Evolutionary conservation across 2,888 invertebrate genomes (phyloP), one percentile per base, ranked within the genome.

Genomic region (Eubasilissa splendida): DNA sequence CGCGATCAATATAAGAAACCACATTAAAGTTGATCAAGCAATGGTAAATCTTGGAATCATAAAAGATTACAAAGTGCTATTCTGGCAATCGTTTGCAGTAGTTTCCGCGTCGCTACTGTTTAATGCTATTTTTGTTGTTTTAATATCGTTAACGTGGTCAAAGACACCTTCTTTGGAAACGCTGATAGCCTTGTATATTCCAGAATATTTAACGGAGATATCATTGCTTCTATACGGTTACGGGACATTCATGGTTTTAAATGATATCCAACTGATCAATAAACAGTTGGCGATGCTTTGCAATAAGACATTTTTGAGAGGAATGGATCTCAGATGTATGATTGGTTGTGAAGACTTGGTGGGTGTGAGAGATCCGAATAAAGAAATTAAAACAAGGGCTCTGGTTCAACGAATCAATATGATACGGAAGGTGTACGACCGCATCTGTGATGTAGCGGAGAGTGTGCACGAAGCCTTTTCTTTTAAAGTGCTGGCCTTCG

Each of bases 361-460:
- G 42, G 42, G 42, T 7, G 42, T 42, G 42, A 42, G 50, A 68
- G 50, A 63, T 7, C 22, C 31, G 7, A 63, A 63, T 10, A 33
- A 10, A 12, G 33, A 12, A 12, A 63, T 63, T 2, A 63, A 33
- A n/a, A 63, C 5, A 22, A 63, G 9, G 10, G 63, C 63, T 33
- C 31, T 2, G 42, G n/a, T 12, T 33, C 14, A 63, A 33, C 31
- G 63, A 12, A 63, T 63, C 33, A 63, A 63, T 12, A 12, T 5
- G 42, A 63, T 63, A 33, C 31, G 31, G 3, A 11, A 33, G 8
- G 42, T 68, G 4, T 68, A 68, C 50, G 68, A 68, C 50, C 12
- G 14, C 14, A 50, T 68, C 10, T 68, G 68, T 50, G 68, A 68
- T 9, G n/a, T 14, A n/a, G n/a, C 68, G 9, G 68, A 68, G 4